phyloP scores from a whole-genome alignment of 2,888 invertebrate species.

The Synergus japonicus region DNA sequence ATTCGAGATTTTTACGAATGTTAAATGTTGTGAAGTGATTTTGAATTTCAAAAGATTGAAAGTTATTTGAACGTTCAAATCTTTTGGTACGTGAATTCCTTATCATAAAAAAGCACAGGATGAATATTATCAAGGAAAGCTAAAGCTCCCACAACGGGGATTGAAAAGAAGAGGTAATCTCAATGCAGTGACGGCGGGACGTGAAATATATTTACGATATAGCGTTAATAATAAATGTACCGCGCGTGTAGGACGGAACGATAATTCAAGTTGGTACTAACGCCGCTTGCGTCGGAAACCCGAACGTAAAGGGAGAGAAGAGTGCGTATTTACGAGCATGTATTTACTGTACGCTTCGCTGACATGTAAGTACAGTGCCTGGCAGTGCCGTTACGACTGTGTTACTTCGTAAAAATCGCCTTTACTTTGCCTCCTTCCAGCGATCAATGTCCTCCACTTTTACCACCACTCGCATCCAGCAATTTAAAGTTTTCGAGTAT shows the following conservation, averaged over 20 bases:
- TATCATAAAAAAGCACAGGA: neutral
- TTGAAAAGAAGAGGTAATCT: conserved; percentile 23
- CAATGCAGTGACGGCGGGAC: neutral
- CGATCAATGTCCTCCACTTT: conserved; percentile 1
- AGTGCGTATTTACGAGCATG: conserved; percentile 40
- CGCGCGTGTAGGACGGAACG: neutral
- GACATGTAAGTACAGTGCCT: conserved; percentile 43
- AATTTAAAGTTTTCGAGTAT: conserved; percentile 34
- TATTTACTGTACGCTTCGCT: conserved; percentile 49
- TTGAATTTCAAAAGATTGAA: no score
- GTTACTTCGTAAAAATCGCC: conserved; percentile 34
- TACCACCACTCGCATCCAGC: neutral
- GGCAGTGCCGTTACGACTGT: conserved; percentile 37
- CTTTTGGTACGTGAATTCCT: no score
- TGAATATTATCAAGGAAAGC: neutral
- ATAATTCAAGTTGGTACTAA: conserved; percentile 22
- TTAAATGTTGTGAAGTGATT: no score
- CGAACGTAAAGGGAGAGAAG: conserved; percentile 38
- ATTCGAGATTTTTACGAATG: no score
- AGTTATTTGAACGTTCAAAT: no score
- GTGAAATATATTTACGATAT: conserved; percentile 44
- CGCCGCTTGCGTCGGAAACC: conserved; percentile 29
- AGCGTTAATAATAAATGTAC: conserved; percentile 33
- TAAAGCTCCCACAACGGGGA: neutral
- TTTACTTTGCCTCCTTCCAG: conserved; percentile 14